Evolutionary conservation across 1,140 invertebrate species (phyloP), one percentile per base, ranked within the genome.

Genomic region (Zaprionus nigranus): DNA sequence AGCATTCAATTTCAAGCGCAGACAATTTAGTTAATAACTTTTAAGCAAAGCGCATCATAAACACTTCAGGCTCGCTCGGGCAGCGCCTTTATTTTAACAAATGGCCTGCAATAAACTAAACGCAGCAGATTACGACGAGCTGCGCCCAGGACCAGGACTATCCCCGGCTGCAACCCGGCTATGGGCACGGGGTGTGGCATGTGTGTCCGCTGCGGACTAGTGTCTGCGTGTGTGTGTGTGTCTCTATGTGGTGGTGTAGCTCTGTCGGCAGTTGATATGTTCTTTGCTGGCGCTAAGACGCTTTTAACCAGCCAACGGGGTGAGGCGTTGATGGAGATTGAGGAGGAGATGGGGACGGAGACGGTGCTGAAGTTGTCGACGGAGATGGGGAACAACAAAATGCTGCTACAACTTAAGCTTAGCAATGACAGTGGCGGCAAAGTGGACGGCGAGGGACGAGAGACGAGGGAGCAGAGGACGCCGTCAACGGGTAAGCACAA

Each of bases 1-100:
- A 36, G 80, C 81, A 76, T 79, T 83, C 81, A 76, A 75, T 82
- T 82, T 82, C 65, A 71, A 82, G 80, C 71, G 65, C 69, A 81
- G 64, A 84, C 81, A 84, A 84, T 84, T 85, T 86, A 75, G 82
- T 85, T 85, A 85, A 85, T 85, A 85, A 81, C 81, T 85, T 85
- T 85, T 79, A 76, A 86, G 79, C 79, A 84, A 78, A 76, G 71
- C 64, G 71, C 82, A 69, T 82, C 75, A 75, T 85, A 84, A 84
- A 81, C 69, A 66, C 65, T 43, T 43, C 59, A n/a, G 40, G 40
- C 40, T 34, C 30, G 3, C 63, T 28, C 20, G 46, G 57, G 43
- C 69, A 51, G 51, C 36, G 56, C 65, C 54, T 85, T 87, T 79
- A 72, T 82, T 76, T 78, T 80, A 80, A 90, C 79, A 90, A 90